phyloP scores from a whole-genome alignment of 2,113 vertebrate genomes.

The Aix galericulata region DNA sequence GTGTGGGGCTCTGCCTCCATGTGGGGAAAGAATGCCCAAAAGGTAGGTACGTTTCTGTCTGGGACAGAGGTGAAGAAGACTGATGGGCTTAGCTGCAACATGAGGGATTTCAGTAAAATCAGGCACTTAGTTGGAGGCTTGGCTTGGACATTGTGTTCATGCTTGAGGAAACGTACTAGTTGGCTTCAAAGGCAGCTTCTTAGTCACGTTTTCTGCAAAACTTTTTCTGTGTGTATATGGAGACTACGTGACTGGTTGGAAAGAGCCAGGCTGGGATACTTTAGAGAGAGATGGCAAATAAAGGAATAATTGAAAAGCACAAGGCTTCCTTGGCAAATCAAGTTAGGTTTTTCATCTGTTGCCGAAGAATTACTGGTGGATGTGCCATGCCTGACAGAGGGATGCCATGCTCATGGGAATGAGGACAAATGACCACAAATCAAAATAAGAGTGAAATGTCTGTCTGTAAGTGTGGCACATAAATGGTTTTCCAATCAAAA shows the following conservation, averaged over 20 bases:
- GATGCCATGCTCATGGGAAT: accelerated
- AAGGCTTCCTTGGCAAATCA: background rate
- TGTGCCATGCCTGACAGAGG: background rate
- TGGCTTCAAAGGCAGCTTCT: constrained; percentile 18
- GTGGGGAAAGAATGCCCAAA: accelerated
- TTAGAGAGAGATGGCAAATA: background rate
- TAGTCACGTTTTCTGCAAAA: background rate
- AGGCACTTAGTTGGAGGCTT: background rate
- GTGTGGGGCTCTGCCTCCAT: accelerated
- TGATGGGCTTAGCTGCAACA: background rate
- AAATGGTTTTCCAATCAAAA: constrained; percentile 25
- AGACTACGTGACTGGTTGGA: background rate
- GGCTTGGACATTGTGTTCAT: background rate
- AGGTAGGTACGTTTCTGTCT: background rate
- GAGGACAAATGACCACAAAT: background rate
- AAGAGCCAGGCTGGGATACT: background rate
- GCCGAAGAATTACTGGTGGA: background rate
- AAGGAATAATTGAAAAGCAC: background rate
- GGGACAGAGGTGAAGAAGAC: accelerated
- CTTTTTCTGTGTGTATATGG: background rate
- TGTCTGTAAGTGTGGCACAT: background rate
- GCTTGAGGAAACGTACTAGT: background rate
- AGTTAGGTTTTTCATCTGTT: background rate
- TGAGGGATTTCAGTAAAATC: background rate
- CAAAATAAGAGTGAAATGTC: background rate